Conservation (phyloP, 2,888 invertebrate species). For the Antheraea yamamai region DNA sequence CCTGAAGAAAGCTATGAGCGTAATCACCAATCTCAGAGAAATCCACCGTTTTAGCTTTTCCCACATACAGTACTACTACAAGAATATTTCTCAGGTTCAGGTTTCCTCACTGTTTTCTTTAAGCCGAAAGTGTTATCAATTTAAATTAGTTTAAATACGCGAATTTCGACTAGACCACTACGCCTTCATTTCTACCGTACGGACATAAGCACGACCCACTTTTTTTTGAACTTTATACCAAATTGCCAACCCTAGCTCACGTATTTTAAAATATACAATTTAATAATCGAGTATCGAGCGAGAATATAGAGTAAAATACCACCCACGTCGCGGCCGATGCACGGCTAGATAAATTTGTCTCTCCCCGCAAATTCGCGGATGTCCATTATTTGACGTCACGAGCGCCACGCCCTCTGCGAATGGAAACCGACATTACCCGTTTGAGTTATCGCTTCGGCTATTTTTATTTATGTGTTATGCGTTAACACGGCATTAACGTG, state of each 20-base stretch:
- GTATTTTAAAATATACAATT: not conserved
- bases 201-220: not conserved
- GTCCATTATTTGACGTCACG: constrained; percentile 59
- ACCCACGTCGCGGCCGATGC: constrained; percentile 56
- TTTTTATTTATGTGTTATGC: constrained; percentile 21
- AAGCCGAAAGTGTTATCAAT: no score
- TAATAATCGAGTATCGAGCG: constrained; percentile 13
- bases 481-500: constrained; percentile 15
- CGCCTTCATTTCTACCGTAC: no score
- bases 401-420: constrained; percentile 40
- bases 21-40: no score
- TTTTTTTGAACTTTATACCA: not conserved
- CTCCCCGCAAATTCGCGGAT: constrained; percentile 48
- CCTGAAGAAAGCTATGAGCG: no score
- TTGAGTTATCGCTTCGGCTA: constrained; percentile 43
- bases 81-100: no score
- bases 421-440: constrained; percentile 35
- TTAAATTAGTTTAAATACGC: no score
- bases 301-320: constrained; percentile 31
- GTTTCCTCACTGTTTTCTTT: no score
- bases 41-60: no score
- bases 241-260: not conserved
- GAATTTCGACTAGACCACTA: no score
- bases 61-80: no score
- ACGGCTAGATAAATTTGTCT: constrained; percentile 60